Evolutionary conservation across 2,113 vertebrate genomes (phyloP).

Genomic region (Cryptotis parvus): DNA sequence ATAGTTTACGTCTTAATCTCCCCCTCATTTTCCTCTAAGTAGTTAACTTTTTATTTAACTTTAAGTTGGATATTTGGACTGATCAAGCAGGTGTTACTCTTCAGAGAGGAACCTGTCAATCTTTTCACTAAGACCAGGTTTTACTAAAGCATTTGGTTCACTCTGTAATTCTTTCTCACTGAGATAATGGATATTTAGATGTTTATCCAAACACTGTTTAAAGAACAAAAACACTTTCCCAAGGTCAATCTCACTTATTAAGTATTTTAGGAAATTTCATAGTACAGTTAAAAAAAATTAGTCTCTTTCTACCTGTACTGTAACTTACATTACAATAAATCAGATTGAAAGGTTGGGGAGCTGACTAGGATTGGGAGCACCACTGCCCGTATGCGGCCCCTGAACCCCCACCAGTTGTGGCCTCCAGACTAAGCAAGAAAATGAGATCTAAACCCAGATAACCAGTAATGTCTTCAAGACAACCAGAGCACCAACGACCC

Average conservation of each 20-base stretch:
- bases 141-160: constrained; percentile 6
- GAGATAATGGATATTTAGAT: neutral
- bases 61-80: constrained; percentile 29
- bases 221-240: constrained; percentile 15
- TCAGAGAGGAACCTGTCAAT: neutral
- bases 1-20: constrained; percentile 30
- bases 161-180: constrained; percentile 26
- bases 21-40: neutral
- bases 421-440: too few species aligned
- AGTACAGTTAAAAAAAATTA: neutral
- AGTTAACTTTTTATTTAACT: neutral
- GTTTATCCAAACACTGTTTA: neutral
- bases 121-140: constrained; percentile 17
- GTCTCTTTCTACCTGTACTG: constrained; percentile 11
- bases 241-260: constrained; percentile 7
- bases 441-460: constrained; percentile 4
- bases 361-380: too few species aligned
- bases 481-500: neutral
- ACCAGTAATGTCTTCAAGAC: neutral
- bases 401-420: too few species aligned
- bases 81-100: neutral
- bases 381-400: too few species aligned
- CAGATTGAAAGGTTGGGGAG: too few species aligned
- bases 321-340: neutral
- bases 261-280: constrained; percentile 60